Base-by-base conservation (phyloP, 2,888 invertebrate species). In the Tineola bisselliella region DNA sequence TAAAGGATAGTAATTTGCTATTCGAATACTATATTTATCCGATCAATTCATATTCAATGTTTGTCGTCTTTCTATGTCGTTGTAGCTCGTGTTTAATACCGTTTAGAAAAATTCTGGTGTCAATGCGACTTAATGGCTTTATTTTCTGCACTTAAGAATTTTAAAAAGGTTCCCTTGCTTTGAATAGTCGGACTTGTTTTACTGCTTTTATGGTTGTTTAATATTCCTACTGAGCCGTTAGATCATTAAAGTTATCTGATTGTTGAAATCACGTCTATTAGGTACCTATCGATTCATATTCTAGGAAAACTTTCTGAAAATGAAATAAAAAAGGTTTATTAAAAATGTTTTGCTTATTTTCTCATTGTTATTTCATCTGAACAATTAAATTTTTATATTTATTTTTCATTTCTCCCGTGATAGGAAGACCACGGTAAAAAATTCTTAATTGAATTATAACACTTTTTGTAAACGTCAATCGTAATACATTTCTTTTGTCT, bases 1-100 rank as follows among this genome's bases (percentile, higher is more conserved):
- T 18, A 8, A 54, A 54, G 18, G 25, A 54, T 54, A n/a, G 25
- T n/a, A 54, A 54, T 54, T 54, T 54, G 54, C 54, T n/a, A 54
- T 18, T 54, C 54, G 18, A 25, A 10, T 54, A 25, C 54, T 25
- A 54, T 54, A 54, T 54, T 54, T 54, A 54, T 54, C n/a, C 19
- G 54, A 54, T 54, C 54, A 12, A 54, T 54, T 54, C 54, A 54
- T 54, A 54, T 54, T 54, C 54, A 54, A 17, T 54, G 54, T 54
- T 25, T 18, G 54, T 54, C 18, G 54, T 12, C 25, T 1, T 10
- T 18, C 8, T 25, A 25, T 8, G 4, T 54, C 54, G 54, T 25
- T 25, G 25, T 25, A 18, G 25, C 25, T 17, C 6, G 25, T 54
- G 4, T 11, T 52, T n/a, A 18, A 54, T 54, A 54, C 54, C 54